A percentile compares a stretch with the other conserved stretches of the same genome.
phyloP scores from a whole-genome alignment of 2,888 invertebrate genomes.

The Sphaeridia pumilis region DNA sequence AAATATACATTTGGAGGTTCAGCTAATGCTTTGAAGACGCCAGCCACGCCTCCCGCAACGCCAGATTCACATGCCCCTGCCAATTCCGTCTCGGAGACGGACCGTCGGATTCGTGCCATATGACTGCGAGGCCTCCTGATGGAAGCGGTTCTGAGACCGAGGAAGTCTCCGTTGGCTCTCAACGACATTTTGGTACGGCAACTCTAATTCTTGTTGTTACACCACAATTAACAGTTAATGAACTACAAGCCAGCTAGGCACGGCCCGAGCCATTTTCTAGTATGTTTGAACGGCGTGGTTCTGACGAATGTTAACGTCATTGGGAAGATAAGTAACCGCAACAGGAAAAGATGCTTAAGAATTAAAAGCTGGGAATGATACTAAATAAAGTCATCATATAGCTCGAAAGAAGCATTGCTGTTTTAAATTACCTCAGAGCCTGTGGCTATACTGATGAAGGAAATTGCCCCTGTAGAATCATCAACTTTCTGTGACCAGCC shows the following conservation, averaged over 20 bases:
- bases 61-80: slow-evolving; percentile 14
- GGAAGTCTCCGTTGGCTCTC: not conserved
- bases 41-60: slow-evolving; percentile 23
- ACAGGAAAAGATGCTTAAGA: too few relatives aligned
- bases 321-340: too few relatives aligned
- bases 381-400: too few relatives aligned
- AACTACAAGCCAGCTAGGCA: too few relatives aligned
- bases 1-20: slow-evolving; percentile 14
- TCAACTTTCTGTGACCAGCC: slow-evolving; percentile 44
- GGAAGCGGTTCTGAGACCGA: not conserved
- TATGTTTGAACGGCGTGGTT: too few relatives aligned
- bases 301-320: too few relatives aligned
- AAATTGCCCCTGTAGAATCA: slow-evolving; percentile 41
- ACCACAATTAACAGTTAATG: too few relatives aligned
- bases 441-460: slow-evolving; percentile 43
- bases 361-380: too few relatives aligned
- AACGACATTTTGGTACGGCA: too few relatives aligned
- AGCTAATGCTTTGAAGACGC: slow-evolving; percentile 24
- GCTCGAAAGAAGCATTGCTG: too few relatives aligned
- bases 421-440: slow-evolving; percentile 43
- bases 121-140: not conserved
- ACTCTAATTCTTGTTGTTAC: too few relatives aligned
- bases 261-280: too few relatives aligned
- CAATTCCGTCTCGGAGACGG: slow-evolving; percentile 25
- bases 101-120: slow-evolving; percentile 19